These are phyloP conservation scores for Machaerirhynchus nigripectus DNA, from an alignment of 2,113 vertebrate species.

Conservation along the genomic window DNA sequence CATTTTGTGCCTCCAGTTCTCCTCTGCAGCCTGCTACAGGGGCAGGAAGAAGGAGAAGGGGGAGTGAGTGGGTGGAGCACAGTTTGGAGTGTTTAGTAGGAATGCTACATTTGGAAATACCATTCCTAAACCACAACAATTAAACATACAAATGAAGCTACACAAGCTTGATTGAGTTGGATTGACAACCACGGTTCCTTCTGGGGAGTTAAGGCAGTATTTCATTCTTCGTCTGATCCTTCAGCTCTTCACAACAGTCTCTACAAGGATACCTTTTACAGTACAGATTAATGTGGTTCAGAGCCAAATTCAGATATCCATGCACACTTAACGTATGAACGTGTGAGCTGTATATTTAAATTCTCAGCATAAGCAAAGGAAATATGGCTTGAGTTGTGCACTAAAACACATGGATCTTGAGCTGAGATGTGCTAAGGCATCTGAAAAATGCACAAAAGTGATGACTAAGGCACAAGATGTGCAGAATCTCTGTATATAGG, in stretches of 20 bases:
- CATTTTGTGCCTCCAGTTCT: background rate
- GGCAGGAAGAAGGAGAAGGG: background rate
- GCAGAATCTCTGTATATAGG: background rate
- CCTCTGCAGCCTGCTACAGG: background rate
- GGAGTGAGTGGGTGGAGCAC: background rate
- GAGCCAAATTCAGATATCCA: background rate
- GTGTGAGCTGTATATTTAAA: fast-evolving
- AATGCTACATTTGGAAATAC: background rate
- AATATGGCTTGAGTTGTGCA: background rate
- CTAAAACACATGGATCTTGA: background rate
- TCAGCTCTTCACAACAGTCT: background rate
- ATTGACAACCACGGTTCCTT: background rate
- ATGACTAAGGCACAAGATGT: background rate
- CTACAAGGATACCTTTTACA: background rate
- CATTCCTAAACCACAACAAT: background rate
- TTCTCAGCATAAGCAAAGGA: background rate
- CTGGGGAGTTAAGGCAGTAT: background rate
- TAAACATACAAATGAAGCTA: background rate
- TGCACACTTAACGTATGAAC: background rate
- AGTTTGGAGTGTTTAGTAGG: background rate
- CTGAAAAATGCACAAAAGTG: background rate
- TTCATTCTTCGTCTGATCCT: background rate
- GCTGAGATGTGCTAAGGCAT: background rate
- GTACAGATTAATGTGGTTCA: background rate
- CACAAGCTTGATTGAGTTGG: background rate